phyloP scores from a whole-genome alignment of 2,888 invertebrate species.

The Tenthredo amoena region DNA sequence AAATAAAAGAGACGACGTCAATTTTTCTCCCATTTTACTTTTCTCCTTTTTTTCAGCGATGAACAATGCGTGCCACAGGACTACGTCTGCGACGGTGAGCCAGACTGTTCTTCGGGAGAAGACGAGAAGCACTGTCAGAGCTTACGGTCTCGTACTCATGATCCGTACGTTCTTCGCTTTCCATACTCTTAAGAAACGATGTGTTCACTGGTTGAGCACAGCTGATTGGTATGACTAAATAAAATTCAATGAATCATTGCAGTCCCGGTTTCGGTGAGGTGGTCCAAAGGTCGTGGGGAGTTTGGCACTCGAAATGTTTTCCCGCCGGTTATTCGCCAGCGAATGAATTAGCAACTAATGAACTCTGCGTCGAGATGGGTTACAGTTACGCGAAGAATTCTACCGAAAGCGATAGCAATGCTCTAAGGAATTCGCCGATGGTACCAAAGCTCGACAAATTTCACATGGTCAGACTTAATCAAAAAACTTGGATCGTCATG shows the following conservation, averaged over 20 bases:
- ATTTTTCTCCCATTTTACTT: not conserved
- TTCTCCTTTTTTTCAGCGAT: not conserved
- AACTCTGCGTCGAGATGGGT: conserved; percentile 83
- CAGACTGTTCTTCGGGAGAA: conserved; percentile 87
- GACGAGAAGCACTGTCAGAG: conserved; percentile 86
- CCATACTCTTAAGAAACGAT: conserved; percentile 30
- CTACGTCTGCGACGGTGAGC: conserved; percentile 87
- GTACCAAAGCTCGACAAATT: conserved; percentile 64
- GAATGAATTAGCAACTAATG: conserved; percentile 79
- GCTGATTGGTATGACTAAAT: not conserved
- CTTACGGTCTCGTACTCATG: conserved; percentile 73
- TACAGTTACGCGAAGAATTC: conserved; percentile 79
- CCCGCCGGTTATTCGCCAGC: conserved; percentile 63
- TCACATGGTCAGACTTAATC: conserved; percentile 66
- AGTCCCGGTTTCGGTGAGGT: conserved; percentile 85
- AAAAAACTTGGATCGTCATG: conserved; percentile 63
- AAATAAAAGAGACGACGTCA: not conserved
- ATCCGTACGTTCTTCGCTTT: conserved; percentile 68
- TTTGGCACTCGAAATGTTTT: conserved; percentile 88
- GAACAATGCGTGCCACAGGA: conserved; percentile 84
- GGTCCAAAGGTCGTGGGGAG: conserved; percentile 83
- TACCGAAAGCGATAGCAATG: conserved; percentile 53
- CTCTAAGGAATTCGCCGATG: conserved; percentile 52
- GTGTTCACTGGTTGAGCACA: not conserved
- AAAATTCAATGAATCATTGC: conserved; percentile 60